Base-by-base conservation (phyloP, 2,113 vertebrate species). In the Bucco capensis region DNA sequence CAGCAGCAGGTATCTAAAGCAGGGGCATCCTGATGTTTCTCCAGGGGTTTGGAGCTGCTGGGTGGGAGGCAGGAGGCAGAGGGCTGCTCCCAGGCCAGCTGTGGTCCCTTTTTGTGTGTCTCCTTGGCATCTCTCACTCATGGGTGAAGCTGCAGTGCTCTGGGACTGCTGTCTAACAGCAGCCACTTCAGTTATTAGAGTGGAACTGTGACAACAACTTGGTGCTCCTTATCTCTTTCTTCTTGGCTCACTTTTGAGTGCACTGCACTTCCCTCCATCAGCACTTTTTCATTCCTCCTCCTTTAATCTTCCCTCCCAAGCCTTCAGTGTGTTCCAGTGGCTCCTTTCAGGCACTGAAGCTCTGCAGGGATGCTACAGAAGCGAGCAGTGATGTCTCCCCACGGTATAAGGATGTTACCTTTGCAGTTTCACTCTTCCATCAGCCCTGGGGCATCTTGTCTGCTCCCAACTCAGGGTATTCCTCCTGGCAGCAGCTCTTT, bases 251-350 rank as follows among this genome's bases (percentile, higher is more conserved):
- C 69, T 83, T 87, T 86, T 56, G 60, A 74, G 53, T 22, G n/a
- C 60, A 19, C 60, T 5, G 33, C 61, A 12, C 82, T 61, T 53
- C 51, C 28, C 89, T 94, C 91, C 88, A 82, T 92, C 89, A 95
- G 95, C 88, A 92, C 47, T 85, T 92, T n/a, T 88, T 92, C 86
- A 65, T 72, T 88, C 83, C 73, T 75, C 74, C 46, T 72, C 3
- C 83, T 94, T 93, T 93, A 66, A 91, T 93, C 89, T 92, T 60
- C 78, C 71, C 84, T 86, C 53, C 93, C n/a, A n/a, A 89, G 79
- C 89, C 82, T 75, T 83, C 76, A 11, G 62, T 56, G 67, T 50
- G 77, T 60, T 67, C 38, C 10, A 46, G 14, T 14, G 64, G 81
- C 84, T 92, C 88, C 86, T 85, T 90, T 8, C 22, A 58, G 74